Evolutionary conservation across 2,797 vertebrate genomes (phyloP).

Genomic region (Manis javanica): DNA sequence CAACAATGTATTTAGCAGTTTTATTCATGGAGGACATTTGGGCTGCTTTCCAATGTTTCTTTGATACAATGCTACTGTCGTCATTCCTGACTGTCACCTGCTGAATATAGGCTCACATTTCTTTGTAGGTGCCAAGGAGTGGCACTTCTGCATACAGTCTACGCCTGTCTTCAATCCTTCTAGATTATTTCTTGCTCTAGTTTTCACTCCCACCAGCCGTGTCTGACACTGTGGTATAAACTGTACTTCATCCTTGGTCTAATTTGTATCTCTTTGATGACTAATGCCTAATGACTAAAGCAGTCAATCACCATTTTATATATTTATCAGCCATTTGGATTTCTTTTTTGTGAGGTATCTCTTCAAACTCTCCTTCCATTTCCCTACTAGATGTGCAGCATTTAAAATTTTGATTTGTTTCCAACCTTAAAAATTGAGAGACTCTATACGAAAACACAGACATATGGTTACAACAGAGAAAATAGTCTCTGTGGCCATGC

Average conservation of each 20-base stretch:
- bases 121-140: background rate
- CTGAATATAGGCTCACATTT: background rate
- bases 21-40: background rate
- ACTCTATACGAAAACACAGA: background rate
- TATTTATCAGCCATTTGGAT: background rate
- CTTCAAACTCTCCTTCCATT: background rate
- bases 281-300: no score
- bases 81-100: background rate
- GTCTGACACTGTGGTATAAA: background rate
- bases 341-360: background rate
- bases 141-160: background rate
- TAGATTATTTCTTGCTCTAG: background rate
- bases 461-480: background rate
- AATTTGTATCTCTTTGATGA: background rate
- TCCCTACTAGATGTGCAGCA: background rate
- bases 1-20: background rate
- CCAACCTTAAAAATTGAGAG: background rate
- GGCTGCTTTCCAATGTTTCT: background rate
- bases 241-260: background rate
- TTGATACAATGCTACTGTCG: background rate
- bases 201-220: background rate
- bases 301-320: background rate
- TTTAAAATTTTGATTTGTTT: background rate
- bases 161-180: background rate
- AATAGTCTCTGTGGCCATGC: background rate